These are phyloP conservation scores for Linyphia triangularis DNA, from an alignment of 2,888 invertebrate genomes.

Conservation along the genomic window DNA sequence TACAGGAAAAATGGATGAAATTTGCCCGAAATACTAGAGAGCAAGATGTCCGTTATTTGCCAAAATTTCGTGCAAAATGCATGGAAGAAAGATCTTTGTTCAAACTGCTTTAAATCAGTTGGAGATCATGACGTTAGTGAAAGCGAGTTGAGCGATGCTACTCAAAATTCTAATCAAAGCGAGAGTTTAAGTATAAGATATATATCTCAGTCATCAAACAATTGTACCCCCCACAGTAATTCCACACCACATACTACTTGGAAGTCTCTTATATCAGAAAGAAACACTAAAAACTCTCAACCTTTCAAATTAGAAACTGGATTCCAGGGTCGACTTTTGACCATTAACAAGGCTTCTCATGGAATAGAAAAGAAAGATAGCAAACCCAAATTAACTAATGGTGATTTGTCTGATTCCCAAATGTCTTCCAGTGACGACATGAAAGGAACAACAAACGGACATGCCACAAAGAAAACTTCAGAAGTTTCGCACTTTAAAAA, in stretches of 20 bases:
- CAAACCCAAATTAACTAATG: slow-evolving; percentile 14
- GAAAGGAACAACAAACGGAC: slow-evolving; percentile 17
- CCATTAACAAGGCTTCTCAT: slow-evolving; percentile 61
- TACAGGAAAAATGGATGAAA: slow-evolving; percentile 21
- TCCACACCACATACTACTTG: slow-evolving; percentile 65
- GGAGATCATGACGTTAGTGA: slow-evolving; percentile 85
- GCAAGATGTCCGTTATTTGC: slow-evolving; percentile 85
- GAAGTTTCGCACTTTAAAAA: slow-evolving; percentile 12
- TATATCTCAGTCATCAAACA: slow-evolving; percentile 22
- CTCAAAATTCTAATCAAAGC: background rate
- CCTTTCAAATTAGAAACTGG: slow-evolving; percentile 73
- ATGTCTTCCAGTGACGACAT: background rate
- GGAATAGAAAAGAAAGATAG: slow-evolving; percentile 35
- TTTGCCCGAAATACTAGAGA: slow-evolving; percentile 8
- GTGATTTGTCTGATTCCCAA: slow-evolving; percentile 13
- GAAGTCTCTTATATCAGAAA: slow-evolving; percentile 68
- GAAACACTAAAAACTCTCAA: slow-evolving; percentile 61
- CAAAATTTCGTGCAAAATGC: slow-evolving; percentile 94
- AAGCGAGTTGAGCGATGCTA: background rate
- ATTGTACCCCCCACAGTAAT: background rate
- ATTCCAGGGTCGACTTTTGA: slow-evolving; percentile 67
- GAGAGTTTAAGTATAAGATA: slow-evolving; percentile 3
- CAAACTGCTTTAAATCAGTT: slow-evolving; percentile 93
- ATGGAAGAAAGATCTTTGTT: slow-evolving; percentile 95
- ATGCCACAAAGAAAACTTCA: background rate